Conservation (phyloP, 2,113 vertebrate species). For the Phalacrocorax pelagicus region DNA sequence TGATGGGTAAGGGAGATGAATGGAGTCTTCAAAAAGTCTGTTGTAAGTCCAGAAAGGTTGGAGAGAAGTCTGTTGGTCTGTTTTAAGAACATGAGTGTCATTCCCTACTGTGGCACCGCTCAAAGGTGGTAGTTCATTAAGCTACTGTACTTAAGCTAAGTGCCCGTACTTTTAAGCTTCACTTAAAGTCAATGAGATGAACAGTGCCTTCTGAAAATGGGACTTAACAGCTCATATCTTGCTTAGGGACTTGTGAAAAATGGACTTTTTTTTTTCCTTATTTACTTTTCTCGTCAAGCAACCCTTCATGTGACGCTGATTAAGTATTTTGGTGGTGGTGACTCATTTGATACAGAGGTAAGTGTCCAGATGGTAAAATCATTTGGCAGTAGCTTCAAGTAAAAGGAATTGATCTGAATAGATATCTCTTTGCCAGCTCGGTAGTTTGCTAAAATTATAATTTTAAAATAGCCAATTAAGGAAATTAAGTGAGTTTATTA, state of each 20-base stretch:
- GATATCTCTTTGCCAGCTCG: neutral
- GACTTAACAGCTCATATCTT: neutral
- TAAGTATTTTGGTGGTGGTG: neutral
- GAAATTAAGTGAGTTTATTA: conserved; percentile 23
- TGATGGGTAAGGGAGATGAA: neutral
- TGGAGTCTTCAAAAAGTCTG: neutral
- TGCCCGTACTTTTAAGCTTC: neutral
- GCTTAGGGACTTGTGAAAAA: neutral
- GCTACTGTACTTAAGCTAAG: neutral
- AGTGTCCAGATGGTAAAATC: conserved; percentile 15
- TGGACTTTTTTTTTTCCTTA: neutral
- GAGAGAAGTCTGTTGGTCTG: neutral
- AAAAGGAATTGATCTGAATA: neutral
- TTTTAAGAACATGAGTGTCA: neutral
- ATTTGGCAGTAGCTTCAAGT: neutral
- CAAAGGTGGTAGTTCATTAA: neutral
- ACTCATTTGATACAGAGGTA: neutral
- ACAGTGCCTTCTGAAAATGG: neutral
- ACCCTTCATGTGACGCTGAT: neutral
- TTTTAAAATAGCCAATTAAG: conserved; percentile 46
- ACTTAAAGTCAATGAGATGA: neutral
- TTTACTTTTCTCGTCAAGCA: neutral
- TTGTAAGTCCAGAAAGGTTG: neutral
- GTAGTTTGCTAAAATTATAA: conserved; percentile 19
- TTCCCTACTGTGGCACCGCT: neutral